A percentile compares a stretch with the other conserved stretches of the same genome.
Evolutionary conservation across 1,140 invertebrate species (phyloP).

Genomic region (Bemisia tabaci): DNA sequence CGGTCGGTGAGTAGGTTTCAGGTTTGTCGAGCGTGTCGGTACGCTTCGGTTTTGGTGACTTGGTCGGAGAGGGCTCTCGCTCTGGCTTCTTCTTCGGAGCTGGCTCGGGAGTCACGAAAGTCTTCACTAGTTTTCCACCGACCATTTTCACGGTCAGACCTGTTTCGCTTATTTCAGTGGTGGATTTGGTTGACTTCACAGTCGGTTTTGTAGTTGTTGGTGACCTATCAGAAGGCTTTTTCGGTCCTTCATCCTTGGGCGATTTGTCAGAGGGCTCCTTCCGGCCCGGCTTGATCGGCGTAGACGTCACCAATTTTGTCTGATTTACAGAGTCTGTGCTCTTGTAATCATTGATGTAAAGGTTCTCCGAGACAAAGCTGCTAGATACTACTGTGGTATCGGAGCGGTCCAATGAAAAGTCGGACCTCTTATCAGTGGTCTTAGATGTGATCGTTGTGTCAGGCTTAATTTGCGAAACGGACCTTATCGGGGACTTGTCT

Average conservation of each 20-base stretch:
- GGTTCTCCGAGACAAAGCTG: neutral
- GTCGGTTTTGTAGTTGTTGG: neutral
- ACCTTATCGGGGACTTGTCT: neutral
- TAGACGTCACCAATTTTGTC: neutral
- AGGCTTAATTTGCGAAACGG: neutral
- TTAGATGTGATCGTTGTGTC: slow-evolving; percentile 2
- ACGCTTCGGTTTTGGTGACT: neutral
- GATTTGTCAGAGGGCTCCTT: too few species aligned
- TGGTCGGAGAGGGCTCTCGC: neutral
- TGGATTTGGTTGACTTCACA: slow-evolving; percentile 1
- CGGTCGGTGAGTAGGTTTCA: slow-evolving; percentile 1
- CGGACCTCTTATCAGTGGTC: slow-evolving; percentile 4
- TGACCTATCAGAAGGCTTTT: slow-evolving; percentile 3
- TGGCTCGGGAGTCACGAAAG: neutral
- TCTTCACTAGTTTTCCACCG: slow-evolving; percentile 17
- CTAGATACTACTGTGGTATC: neutral
- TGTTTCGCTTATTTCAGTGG: slow-evolving; percentile 1
- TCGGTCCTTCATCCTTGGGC: too few species aligned
- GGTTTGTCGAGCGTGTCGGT: neutral
- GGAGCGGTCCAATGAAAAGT: slow-evolving; percentile 3
- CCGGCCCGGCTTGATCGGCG: neutral
- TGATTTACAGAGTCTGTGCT: neutral
- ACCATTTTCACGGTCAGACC: slow-evolving; percentile 16
- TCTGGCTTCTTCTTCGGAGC: neutral
- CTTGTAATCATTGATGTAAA: neutral